Evolutionary conservation across 1,140 invertebrate species (phyloP), one percentile per base, ranked within the genome.

Genomic region (Sesamia nonagrioides): DNA sequence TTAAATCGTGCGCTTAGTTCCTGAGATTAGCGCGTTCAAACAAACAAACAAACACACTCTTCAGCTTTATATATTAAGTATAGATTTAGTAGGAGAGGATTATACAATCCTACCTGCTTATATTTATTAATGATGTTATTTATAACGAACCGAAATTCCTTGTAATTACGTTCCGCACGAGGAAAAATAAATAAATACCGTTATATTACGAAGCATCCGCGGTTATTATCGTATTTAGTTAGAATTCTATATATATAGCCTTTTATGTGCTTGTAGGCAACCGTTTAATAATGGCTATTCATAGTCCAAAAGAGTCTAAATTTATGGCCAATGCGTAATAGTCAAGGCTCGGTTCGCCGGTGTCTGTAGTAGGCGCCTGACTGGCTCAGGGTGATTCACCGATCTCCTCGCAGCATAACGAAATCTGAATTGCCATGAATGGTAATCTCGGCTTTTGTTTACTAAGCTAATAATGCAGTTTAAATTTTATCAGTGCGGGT

Each of bases 301-400:
- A 77, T 77, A 63, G n/a, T 52, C 61, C 74, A 66, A 77, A 77
- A 77, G 61, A 42, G 74, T 77, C 74, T 77, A 66, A 66, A 77
- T 77, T 77, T 77, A 77, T 77, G 33, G 42, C n/a, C 74, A 54
- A 68, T 77, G 74, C 61, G 74, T 68, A 77, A 66, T 77, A 63
- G 58, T 50, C 45, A 56, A 66, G 60, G 61, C 61, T 56, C 15
- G 48, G 17, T 75, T 73, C 17, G 54, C 18, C 40, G 18, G 37
- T 48, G 45, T 52, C 45, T 50, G 61, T 48, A 66, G 60, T 77
- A 77, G 75, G 75, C 75, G 75, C 75, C 75, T 54, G 45, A 42
- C 75, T n/a, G 75, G 48, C 75, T 66, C 50, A 42, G 35, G 1
- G 61, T 77, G 75, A 77, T 40, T 77, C 75, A 77, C 48, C 75